Evolutionary conservation across 2,888 invertebrate genomes (phyloP).

Genomic region (Eupithecia abbreviata): DNA sequence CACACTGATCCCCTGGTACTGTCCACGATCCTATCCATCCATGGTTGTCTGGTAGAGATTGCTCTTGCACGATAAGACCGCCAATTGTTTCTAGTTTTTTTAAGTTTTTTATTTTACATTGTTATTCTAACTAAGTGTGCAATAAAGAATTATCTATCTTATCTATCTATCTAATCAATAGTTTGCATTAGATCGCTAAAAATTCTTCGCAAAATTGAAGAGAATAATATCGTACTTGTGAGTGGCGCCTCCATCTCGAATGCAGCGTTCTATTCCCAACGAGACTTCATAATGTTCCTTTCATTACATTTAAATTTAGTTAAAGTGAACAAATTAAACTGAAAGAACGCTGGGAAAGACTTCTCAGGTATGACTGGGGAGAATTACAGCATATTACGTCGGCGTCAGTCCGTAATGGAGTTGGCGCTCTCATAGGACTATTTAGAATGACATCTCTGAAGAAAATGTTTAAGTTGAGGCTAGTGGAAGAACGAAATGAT

Average conservation of each 20-base stretch:
- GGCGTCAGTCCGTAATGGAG: slow-evolving; percentile 50
- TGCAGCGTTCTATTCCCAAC: slow-evolving; percentile 10
- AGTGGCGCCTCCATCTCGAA: not conserved
- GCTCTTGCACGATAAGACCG: no score
- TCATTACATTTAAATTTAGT: slow-evolving; percentile 42
- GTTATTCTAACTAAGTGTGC: no score
- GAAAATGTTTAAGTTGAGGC: slow-evolving; percentile 19
- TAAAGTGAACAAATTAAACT: slow-evolving; percentile 42
- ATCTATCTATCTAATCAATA: no score
- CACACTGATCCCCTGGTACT: no score
- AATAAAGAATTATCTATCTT: no score
- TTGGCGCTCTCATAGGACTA: slow-evolving; percentile 47
- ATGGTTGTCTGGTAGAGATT: no score
- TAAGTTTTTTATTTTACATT: no score
- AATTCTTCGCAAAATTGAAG: no score
- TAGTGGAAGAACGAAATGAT: not conserved
- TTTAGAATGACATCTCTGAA: slow-evolving; percentile 41
- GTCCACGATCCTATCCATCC: no score
- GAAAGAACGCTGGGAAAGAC: slow-evolving; percentile 39
- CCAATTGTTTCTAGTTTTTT: no score
- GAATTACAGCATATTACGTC: slow-evolving; percentile 53
- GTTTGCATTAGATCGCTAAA: no score
- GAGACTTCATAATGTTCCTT: slow-evolving; percentile 22
- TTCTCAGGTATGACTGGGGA: slow-evolving; percentile 47
- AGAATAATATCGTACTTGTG: not conserved